Base-by-base conservation (phyloP, 2,888 invertebrate genomes). In the Dicranocentrus wangi region DNA sequence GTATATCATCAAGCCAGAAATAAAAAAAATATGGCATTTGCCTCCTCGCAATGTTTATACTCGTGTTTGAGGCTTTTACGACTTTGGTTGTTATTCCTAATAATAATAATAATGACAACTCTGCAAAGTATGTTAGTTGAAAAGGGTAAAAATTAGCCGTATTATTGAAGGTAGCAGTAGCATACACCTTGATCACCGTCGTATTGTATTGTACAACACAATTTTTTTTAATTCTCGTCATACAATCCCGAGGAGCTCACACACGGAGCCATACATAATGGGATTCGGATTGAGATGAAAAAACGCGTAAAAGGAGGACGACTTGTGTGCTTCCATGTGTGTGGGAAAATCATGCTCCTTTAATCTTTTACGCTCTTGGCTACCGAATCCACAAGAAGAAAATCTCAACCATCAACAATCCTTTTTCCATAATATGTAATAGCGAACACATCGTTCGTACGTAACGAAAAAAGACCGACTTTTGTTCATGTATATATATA, bases 281-380 rank as follows among this genome's bases (percentile, higher is more conserved):
- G 61, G 61, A 69, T 69, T 69, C 39, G 63, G 66, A 76, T 76
- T 68, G 43, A 77, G 77, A 68, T 13, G 53, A 68, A 27, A 61
- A 66, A 69, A 69, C 28, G 72, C 47, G 61, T 60, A 69, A 81
- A 70, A 79, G 39, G 53, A 82, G 53, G 5, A 53, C n/a, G 73
- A 77, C 69, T 80, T 80, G 76, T 81, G 81, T 77, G 81, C 76
- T 70, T 81, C 61, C 73, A 80, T 82, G 82, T 83, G 83, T 84
- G 84, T 84, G 84, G 84, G 84, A 84, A 83, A 84, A 84, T 84
- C 83, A 83, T 83, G 83, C 68, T 80, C 70, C 71, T 83, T 82
- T 80, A 83, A 83, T 83, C 81, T 80, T 81, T 68, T 82, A 82
- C 78, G 78, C 77, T 81, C 68, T 51, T 76, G 77, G 73, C 60